These are phyloP conservation scores for Haplochromis vanheusdeni DNA, from an alignment of 2,113 vertebrate species.

Conservation along the genomic window DNA sequence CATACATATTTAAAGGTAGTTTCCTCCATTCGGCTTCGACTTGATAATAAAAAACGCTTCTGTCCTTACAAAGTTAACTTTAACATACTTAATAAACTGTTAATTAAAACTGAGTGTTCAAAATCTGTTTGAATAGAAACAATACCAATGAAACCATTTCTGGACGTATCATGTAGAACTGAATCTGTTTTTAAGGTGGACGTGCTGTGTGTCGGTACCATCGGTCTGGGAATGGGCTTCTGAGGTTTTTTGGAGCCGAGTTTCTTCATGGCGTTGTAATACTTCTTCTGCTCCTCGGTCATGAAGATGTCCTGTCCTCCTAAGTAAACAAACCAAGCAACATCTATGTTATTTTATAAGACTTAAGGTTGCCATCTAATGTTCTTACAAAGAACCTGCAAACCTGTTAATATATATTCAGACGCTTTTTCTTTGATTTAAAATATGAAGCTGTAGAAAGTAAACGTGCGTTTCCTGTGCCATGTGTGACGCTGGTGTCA, in stretches of 20 bases:
- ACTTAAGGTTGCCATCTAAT: background rate
- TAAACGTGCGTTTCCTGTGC: background rate
- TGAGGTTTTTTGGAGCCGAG: constrained; percentile 97
- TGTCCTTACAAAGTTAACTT: background rate
- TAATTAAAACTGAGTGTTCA: background rate
- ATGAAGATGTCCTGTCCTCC: constrained; percentile 99
- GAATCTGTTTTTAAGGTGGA: background rate
- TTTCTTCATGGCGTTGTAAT: constrained; percentile 99
- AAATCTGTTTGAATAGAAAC: background rate
- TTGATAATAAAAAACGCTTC: background rate
- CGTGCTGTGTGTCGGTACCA: constrained; percentile 60
- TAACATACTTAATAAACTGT: fast-evolving
- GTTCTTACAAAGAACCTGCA: background rate
- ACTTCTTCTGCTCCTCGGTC: constrained; percentile 99
- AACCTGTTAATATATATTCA: background rate
- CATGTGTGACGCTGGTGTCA: fast-evolving
- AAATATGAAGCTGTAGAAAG: fast-evolving
- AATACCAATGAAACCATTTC: background rate
- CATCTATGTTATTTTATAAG: constrained; percentile 61
- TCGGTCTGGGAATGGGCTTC: constrained; percentile 91
- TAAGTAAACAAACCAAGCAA: constrained; percentile 76
- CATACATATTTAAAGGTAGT: background rate
- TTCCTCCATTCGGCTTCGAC: background rate
- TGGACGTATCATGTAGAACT: background rate
- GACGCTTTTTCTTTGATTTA: background rate